Evolutionary conservation across 2,797 vertebrate species (phyloP), one percentile per base, ranked within the genome.

Genomic region (Melanotaenia maccullochi): DNA sequence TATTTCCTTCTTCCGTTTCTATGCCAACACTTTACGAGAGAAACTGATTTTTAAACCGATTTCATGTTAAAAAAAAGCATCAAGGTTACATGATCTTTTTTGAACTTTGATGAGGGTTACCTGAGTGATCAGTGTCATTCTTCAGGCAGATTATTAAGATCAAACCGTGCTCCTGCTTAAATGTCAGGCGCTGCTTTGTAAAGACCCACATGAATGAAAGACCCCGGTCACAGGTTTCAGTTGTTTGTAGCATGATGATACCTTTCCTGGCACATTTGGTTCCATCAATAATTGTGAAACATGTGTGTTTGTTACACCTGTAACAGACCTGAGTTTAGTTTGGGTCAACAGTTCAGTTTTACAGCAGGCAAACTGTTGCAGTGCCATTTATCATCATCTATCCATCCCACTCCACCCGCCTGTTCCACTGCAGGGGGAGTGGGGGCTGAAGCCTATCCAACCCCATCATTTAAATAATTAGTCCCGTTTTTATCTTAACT

Each of bases 121-220:
- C 18, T 47, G 32, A 32, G 49, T 8, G 38, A 18, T 47, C 32
- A 13, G 2, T 30, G 30, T 59, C 51, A 64, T 75, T 75, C 36
- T 71, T 67, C 12, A 30, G 54, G 40, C 36, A 64, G 65, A 65
- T 74, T 74, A 66, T 73, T 61, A 71, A 65, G 61, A 78, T 82
- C 75, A 71, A 49, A 65, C 30, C 25, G 4, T 33, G 35, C 64
- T 62, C n/a, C 25, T 33, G 56, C 71, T 79, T n/a, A 71, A 82
- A 71, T 71, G 68, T 62, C 25, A 59, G 18, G 13, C 36, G 55
- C 14, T 56, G 63, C 51, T 51, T 74, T 36, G 20, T 63, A n/a
- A 77, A 79, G 71, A 68, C 63, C 40, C 71, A 20, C 28, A 20
- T 66, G 30, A n/a, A 44, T 72, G 6, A 67, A 69, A 70, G 57